phyloP scores from a whole-genome alignment of 1,140 invertebrate genomes.

The Drosophila chauvacae region DNA sequence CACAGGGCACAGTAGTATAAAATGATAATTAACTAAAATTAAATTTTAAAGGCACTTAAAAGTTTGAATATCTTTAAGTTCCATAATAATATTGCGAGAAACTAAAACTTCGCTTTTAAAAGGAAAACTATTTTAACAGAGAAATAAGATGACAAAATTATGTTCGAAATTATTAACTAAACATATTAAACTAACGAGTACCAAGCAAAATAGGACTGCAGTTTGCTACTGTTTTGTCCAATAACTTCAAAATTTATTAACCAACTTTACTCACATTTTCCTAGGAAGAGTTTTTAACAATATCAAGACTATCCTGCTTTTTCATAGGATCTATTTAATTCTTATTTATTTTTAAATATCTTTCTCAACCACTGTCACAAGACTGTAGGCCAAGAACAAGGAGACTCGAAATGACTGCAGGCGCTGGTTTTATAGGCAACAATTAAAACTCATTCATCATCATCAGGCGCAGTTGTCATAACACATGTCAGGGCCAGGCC shows the following conservation, averaged over 20 bases:
- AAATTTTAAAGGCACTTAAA: neutral
- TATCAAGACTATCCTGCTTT: no score
- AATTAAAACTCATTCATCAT: constrained; percentile 83
- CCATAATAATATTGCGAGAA: neutral
- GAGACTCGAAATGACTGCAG: constrained; percentile 53
- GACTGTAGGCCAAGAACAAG: constrained; percentile 26
- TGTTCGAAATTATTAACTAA: no score
- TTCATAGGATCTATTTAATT: no score
- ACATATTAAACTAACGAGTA: no score
- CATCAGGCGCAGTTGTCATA: constrained; percentile 75
- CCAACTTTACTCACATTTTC: no score
- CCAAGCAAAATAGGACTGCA: no score
- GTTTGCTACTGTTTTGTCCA: no score
- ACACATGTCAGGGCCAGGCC: constrained; percentile 74
- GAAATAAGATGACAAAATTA: neutral
- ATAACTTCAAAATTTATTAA: no score
- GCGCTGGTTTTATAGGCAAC: constrained; percentile 74
- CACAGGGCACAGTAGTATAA: constrained; percentile 21
- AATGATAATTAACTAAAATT: neutral
- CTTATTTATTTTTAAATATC: neutral
- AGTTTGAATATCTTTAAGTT: neutral
- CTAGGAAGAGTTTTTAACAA: no score
- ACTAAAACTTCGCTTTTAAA: no score
- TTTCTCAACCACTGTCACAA: constrained; percentile 26
- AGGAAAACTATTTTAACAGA: no score